Percentiles rank a stretch among this genome's conserved stretches.
Evolutionary conservation across 2,888 invertebrate species (phyloP).

Genomic region (Drosophila affinis): DNA sequence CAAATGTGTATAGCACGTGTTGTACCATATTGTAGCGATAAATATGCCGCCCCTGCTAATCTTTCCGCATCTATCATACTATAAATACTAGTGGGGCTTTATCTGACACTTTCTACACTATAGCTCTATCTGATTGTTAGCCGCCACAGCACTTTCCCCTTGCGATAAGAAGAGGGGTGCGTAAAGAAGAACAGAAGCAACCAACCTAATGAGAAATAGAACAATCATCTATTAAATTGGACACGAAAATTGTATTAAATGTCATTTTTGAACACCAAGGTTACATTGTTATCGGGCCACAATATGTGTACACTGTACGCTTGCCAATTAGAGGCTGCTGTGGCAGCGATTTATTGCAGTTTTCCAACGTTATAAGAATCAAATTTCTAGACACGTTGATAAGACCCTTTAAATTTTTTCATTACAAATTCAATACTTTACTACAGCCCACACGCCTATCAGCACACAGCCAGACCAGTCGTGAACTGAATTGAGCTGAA

Average conservation of each 20-base stretch:
- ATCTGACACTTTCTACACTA: constrained; percentile 20
- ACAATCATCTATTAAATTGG: constrained; percentile 29
- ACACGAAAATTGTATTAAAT: constrained; percentile 27
- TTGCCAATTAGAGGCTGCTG: constrained; percentile 24
- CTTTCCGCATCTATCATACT: background rate
- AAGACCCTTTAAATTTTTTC: background rate
- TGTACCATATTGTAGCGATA: constrained; percentile 34
- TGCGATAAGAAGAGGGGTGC: background rate
- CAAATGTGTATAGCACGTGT: constrained; percentile 48
- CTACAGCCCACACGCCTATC: background rate
- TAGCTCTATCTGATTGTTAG: constrained; percentile 24
- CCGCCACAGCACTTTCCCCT: constrained; percentile 4
- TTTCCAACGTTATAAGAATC: constrained; percentile 6
- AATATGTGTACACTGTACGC: constrained; percentile 3
- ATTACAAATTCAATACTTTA: constrained; percentile 2
- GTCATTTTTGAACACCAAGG: constrained; percentile 30
- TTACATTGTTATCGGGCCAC: constrained; percentile 23
- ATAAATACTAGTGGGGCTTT: background rate
- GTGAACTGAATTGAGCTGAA: constrained; percentile 11
- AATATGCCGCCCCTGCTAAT: background rate
- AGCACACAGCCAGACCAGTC: background rate
- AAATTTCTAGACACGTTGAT: constrained; percentile 15
- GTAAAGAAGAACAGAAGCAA: background rate
- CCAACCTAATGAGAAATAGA: constrained; percentile 30
- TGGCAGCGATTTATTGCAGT: constrained; percentile 23